These are phyloP conservation scores for Conus canariensis DNA, from an alignment of 2,888 invertebrate genomes.

Conservation along the genomic window DNA sequence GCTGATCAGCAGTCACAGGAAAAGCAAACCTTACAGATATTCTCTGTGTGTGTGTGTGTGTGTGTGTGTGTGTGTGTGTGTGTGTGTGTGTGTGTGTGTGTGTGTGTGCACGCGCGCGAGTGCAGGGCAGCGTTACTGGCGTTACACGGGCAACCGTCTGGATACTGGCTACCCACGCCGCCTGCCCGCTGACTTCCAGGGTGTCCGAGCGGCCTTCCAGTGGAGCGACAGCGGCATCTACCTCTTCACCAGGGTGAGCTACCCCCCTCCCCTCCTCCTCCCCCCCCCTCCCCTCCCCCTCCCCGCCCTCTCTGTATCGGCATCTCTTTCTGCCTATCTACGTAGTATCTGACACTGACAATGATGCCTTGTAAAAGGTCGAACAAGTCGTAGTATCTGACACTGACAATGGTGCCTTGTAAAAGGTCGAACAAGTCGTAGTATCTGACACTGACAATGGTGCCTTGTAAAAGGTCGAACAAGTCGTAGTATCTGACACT, in stretches of 20 bases:
- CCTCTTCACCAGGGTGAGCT: slow-evolving; percentile 59
- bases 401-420: background rate
- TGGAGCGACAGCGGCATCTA: slow-evolving; percentile 68
- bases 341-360: background rate
- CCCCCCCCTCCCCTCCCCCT: background rate
- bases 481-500: background rate
- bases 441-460: background rate
- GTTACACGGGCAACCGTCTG: slow-evolving; percentile 64
- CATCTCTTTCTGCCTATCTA: background rate
- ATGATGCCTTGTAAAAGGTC: no score
- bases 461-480: no score
- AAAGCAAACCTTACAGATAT: no score
- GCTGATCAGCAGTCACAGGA: no score
- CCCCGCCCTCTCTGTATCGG: background rate
- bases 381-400: background rate
- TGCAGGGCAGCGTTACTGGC: slow-evolving; percentile 68
- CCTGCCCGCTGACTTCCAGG: slow-evolving; percentile 59
- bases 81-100: background rate
- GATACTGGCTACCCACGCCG: slow-evolving; percentile 64
- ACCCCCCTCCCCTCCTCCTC: background rate
- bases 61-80: no score
- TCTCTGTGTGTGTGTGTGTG: no score
- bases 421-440: no score
- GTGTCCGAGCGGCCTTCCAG: slow-evolving; percentile 67
- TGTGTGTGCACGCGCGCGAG: background rate